A percentile compares a stretch with the other conserved stretches of the same genome.
These are phyloP conservation scores for Bimastos eiseni DNA, from an alignment of 2,888 invertebrate genomes.

Conservation along the genomic window DNA sequence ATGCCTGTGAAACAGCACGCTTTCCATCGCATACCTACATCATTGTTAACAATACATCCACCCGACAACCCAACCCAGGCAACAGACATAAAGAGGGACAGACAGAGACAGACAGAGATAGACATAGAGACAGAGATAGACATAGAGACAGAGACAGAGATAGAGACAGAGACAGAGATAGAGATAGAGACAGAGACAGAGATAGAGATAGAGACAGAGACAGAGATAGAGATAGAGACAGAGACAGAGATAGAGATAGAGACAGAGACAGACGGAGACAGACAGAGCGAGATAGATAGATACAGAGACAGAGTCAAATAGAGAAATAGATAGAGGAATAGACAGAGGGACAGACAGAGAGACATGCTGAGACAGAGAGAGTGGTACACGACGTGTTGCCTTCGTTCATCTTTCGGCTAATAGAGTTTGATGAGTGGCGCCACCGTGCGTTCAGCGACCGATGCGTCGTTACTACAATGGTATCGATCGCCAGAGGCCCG, in stretches of 20 bases:
- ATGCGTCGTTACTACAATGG: not conserved
- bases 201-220: not conserved
- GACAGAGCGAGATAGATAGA: not conserved
- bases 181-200: no score
- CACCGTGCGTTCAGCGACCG: not conserved
- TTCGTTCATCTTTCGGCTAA: conserved; percentile 6
- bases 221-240: not conserved
- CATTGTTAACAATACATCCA: not conserved
- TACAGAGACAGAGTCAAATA: not conserved
- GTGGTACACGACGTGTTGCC: not conserved
- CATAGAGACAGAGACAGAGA: no score
- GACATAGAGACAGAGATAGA: no score
- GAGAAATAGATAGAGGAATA: no score
- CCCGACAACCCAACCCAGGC: no score
- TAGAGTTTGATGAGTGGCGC: conserved; percentile 13
- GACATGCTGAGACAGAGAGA: not conserved
- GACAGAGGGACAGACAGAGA: not conserved
- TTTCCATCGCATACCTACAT: not conserved
- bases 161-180: no score
- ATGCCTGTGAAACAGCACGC: not conserved
- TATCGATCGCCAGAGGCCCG: conserved; percentile 6
- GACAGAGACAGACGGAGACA: not conserved
- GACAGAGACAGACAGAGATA: no score
- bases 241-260: not conserved
- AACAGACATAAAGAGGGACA: no score